Evolutionary conservation across 2,113 vertebrate genomes (phyloP).

Genomic region (Strix aluco): DNA sequence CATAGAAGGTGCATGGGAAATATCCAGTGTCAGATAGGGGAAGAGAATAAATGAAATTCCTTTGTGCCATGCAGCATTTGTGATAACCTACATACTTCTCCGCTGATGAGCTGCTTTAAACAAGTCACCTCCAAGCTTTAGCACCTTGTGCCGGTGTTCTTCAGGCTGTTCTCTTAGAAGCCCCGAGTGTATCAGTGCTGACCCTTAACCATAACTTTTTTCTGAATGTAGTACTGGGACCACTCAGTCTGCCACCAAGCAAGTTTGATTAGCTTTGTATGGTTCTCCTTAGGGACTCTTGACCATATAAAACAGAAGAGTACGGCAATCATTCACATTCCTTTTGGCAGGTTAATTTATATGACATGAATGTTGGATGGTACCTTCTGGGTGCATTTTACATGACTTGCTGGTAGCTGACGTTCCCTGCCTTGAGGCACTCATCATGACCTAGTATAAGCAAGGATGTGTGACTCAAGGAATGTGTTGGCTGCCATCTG

Average conservation of each 20-base stretch:
- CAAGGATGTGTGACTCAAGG: background rate
- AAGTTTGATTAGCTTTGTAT: background rate
- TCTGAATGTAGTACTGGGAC: background rate
- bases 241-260: background rate
- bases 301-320: background rate
- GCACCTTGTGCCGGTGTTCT: rapidly evolving
- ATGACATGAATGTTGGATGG: background rate
- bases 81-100: background rate
- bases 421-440: background rate
- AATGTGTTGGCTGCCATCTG: background rate
- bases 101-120: background rate
- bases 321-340: background rate
- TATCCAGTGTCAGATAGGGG: background rate
- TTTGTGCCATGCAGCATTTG: background rate
- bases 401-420: background rate
- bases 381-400: background rate
- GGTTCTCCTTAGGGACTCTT: background rate
- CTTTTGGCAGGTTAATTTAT: conserved; percentile 3
- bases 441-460: background rate
- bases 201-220: background rate
- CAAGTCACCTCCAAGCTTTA: background rate
- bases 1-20: background rate
- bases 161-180: background rate
- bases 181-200: background rate
- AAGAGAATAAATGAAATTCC: background rate